phyloP scores from a whole-genome alignment of 1,140 invertebrate genomes.

The Rhynchophorus ferrugineus region DNA sequence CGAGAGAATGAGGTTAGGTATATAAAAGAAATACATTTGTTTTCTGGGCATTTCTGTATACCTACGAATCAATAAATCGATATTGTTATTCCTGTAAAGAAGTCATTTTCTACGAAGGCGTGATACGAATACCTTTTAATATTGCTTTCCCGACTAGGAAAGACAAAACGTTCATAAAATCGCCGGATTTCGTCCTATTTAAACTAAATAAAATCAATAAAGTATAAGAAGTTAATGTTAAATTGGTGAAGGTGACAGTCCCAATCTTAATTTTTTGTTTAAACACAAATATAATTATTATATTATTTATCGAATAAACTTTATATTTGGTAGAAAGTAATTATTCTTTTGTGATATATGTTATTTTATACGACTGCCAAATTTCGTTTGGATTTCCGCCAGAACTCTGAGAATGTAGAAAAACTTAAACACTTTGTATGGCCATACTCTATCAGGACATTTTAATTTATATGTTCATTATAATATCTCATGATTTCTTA shows the following conservation, averaged over 20 bases:
- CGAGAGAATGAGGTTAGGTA: conserved; percentile 20
- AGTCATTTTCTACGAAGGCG: conserved; percentile 14
- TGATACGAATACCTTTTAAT: conserved; percentile 4
- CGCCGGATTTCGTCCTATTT: neutral
- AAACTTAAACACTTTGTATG: neutral
- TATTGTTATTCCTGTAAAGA: conserved; percentile 5
- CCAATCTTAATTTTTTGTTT: too few species aligned
- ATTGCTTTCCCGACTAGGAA: neutral
- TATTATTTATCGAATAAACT: neutral
- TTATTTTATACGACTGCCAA: conserved; percentile 7
- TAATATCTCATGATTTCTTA: too few species aligned
- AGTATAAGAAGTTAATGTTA: too few species aligned
- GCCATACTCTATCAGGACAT: too few species aligned
- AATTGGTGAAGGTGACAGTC: too few species aligned
- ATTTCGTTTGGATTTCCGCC: conserved; percentile 5
- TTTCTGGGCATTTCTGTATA: conserved; percentile 24
- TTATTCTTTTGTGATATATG: conserved; percentile 1
- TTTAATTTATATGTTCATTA: too few species aligned
- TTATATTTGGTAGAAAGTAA: neutral
- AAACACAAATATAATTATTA: too few species aligned
- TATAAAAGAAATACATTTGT: conserved; percentile 22
- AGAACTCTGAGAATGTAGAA: conserved; percentile 1
- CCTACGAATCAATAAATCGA: conserved; percentile 17
- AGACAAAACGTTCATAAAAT: neutral
- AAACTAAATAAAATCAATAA: too few species aligned